Evolutionary conservation across 2,888 invertebrate genomes (phyloP), one percentile per base, ranked within the genome.

Genomic region (Nebria salina): DNA sequence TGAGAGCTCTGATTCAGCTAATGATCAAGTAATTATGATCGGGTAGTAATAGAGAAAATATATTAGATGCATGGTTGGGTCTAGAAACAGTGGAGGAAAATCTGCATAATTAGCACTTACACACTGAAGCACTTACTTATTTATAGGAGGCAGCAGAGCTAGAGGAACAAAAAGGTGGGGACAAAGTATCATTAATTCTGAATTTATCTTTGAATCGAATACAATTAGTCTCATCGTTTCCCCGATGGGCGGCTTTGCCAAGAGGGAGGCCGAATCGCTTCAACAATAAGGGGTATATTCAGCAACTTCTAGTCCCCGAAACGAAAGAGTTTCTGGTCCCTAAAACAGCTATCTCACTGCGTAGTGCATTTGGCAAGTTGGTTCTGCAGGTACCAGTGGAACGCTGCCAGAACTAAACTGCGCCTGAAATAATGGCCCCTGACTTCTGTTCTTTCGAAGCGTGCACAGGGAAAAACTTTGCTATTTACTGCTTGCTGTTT

Each of bases 401-500:
- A 41, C 41, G 43, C 13, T 43, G 15, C 15, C 41, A 42, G 42
- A 41, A 73, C 15, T 7, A 15, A 73, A 41, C 42, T 41, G 43
- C 8, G 42, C 15, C 26, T 41, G 41, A 13, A 20, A 68, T 25
- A 68, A 25, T 68, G 26, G 20, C n/a, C 20, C 13, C 26, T 25
- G 20, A 68, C 20, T 20, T 68, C 26, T 25, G 68, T 68, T 68
- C 26, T 68, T 20, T 68, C 26, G 20, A 54, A 25, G 34, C 64
- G 11, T 2, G 42, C 4, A n/a, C n/a, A 7, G 74, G 43, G 74
- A 83, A 84, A 85, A 85, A 84, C 83, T 85, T 84, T 81, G 83
- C 85, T 85, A 85, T 85, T 85, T 85, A 85, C 84, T 84, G 84
- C 84, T 85, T 82, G 75, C 82, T 79, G 82, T 83, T 82, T 83